Percentiles rank a stretch among this genome's conserved stretches.
Conservation (phyloP, 2,113 vertebrate species). For the Casuarius casuarius region DNA sequence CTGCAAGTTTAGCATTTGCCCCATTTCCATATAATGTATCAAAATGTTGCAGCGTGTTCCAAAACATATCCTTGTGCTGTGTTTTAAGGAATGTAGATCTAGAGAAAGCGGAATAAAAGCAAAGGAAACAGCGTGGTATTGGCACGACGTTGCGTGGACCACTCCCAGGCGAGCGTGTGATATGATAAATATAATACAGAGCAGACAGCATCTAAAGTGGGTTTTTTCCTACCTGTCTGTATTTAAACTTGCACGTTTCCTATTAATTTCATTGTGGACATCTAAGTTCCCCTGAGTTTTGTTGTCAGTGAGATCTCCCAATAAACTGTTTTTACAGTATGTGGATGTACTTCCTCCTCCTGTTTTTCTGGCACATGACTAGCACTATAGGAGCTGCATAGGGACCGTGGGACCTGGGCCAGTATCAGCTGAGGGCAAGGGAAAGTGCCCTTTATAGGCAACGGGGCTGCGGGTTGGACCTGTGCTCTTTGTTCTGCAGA, state of each 20-base stretch:
- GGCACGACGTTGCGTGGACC: not conserved
- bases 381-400: not conserved
- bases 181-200: not conserved
- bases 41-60: not conserved
- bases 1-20: not conserved
- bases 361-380: not conserved
- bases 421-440: too few relatives aligned
- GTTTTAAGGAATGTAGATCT: accelerated
- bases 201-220: accelerated
- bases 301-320: constrained; percentile 4
- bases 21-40: not conserved
- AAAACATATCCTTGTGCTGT: not conserved
- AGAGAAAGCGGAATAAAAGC: not conserved
- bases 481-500: not conserved
- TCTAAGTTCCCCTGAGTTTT: not conserved
- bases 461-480: too few relatives aligned
- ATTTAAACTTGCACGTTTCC: not conserved
- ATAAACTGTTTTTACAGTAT: constrained; percentile 30
- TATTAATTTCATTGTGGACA: not conserved
- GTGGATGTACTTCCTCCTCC: not conserved
- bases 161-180: not conserved
- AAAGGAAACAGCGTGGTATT: not conserved
- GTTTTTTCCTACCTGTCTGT: not conserved
- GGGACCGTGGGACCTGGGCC: not conserved
- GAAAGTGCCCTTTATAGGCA: not conserved